Conservation (phyloP, 2,888 invertebrate species). For the Drosophila neotestacea region DNA sequence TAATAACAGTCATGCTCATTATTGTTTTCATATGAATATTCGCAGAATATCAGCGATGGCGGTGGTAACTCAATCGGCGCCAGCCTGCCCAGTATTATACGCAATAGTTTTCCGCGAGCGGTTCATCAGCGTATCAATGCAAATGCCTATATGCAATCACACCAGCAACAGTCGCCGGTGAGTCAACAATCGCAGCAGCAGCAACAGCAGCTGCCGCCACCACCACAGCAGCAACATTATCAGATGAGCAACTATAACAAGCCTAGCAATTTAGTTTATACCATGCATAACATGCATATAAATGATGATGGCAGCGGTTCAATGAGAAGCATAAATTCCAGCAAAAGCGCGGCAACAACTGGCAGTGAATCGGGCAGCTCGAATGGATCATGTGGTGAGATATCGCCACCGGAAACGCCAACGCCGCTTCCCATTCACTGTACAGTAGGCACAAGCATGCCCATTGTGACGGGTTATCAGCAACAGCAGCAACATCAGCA, state of each 20-base stretch:
- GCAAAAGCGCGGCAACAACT: conserved; percentile 77
- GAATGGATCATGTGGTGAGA: conserved; percentile 84
- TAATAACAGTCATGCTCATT: neutral
- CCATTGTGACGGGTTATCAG: conserved; percentile 58
- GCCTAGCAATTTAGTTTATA: conserved; percentile 60
- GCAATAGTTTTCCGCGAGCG: conserved; percentile 84
- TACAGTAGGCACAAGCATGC: conserved; percentile 52
- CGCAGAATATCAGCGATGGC: conserved; percentile 81
- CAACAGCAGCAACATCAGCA: conserved; percentile 61
- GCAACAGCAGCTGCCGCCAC: conserved; percentile 41
- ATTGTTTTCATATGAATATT: conserved; percentile 10
- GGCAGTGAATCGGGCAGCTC: conserved; percentile 85
- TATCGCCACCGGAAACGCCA: conserved; percentile 85
- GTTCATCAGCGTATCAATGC: conserved; percentile 83
- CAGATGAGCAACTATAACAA: conserved; percentile 78
- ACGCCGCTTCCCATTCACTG: conserved; percentile 73
- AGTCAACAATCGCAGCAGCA: conserved; percentile 56
- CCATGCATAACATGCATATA: conserved; percentile 83
- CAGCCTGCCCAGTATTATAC: conserved; percentile 82
- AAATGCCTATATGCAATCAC: conserved; percentile 74
- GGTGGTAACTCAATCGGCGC: conserved; percentile 77
- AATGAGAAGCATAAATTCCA: conserved; percentile 75
- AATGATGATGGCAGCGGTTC: conserved; percentile 60
- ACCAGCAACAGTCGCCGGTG: conserved; percentile 54
- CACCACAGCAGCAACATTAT: conserved; percentile 79